Evolutionary conservation across 2,888 invertebrate genomes (phyloP).

Genomic region (Spodoptera picta): DNA sequence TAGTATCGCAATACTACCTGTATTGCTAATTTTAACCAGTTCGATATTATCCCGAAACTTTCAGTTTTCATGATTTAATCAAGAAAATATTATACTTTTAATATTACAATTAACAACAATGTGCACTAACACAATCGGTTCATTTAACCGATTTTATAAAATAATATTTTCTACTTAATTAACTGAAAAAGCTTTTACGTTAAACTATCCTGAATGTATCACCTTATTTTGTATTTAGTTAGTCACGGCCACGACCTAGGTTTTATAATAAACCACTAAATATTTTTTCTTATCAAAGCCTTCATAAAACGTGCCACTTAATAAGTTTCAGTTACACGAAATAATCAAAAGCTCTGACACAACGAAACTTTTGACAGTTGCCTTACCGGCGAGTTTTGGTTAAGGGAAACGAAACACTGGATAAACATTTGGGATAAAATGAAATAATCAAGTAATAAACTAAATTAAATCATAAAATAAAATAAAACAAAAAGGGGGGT

Average conservation of each 20-base stretch:
- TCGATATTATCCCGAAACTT: no score
- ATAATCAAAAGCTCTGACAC: conserved; percentile 24
- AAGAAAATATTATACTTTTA: neutral
- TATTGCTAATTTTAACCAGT: no score
- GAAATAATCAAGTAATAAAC: conserved; percentile 55
- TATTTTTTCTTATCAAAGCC: conserved; percentile 11
- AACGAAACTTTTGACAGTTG: conserved; percentile 30
- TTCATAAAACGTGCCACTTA: conserved; percentile 5
- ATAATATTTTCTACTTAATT: neutral
- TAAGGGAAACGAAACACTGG: conserved; percentile 14
- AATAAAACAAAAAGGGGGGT: conserved; percentile 79
- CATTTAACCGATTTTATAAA: neutral
- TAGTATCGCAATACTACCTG: no score
- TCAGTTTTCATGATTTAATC: no score
- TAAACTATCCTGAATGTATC: conserved; percentile 5
- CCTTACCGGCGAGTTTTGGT: conserved; percentile 7
- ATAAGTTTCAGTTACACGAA: conserved; percentile 3
- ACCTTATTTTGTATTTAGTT: neutral
- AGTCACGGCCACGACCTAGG: conserved; percentile 11
- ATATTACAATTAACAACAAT: neutral
- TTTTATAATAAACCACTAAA: conserved; percentile 3
- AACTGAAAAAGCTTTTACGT: conserved; percentile 9
- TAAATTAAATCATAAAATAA: conserved; percentile 59
- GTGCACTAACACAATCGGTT: no score
- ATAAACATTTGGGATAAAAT: conserved; percentile 49